Evolutionary conservation across 2,797 vertebrate genomes (phyloP).

Genomic region (Hapalemur alaotrensis): DNA sequence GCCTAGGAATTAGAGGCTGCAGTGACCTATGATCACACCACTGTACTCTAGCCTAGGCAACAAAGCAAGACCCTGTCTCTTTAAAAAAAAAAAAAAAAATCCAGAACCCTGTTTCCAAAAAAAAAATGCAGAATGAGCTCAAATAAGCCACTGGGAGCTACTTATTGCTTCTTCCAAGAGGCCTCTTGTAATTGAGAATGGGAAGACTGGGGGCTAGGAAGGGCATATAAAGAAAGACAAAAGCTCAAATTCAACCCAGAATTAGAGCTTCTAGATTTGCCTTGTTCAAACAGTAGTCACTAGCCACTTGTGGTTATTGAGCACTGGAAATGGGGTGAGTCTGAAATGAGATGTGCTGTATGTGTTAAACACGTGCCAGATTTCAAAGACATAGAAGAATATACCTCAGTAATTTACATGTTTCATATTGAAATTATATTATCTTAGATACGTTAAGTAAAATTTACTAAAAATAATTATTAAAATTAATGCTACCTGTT

Average conservation of each 20-base stretch:
- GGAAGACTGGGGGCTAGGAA: background rate
- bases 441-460: background rate
- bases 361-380: background rate
- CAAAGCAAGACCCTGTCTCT: background rate
- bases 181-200: background rate
- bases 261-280: background rate
- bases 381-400: background rate
- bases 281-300: background rate
- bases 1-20: background rate
- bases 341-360: background rate
- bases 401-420: background rate
- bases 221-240: background rate
- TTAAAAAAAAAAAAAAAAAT: no score
- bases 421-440: background rate
- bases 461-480: background rate
- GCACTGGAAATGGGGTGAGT: background rate
- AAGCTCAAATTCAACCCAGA: background rate
- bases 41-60: background rate
- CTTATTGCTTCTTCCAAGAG: background rate
- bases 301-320: background rate
- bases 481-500: background rate
- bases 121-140: background rate
- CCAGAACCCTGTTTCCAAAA: background rate
- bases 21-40: background rate
- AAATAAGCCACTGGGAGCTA: background rate